Evolutionary conservation across 2,113 vertebrate genomes (phyloP).

Genomic region (Thinocorus orbignyianus): DNA sequence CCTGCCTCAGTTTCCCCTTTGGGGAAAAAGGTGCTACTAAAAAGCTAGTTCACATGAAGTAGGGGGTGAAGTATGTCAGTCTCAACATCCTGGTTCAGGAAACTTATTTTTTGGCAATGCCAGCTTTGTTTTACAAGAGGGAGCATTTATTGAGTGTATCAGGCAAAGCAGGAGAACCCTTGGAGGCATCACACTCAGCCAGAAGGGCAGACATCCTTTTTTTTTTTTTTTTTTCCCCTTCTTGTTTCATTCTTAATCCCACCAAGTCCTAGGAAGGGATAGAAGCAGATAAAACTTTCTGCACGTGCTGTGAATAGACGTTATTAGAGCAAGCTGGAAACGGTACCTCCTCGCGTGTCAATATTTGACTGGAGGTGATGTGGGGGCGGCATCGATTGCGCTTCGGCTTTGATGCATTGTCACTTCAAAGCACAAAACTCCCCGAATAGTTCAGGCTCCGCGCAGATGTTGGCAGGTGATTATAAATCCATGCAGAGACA

Average conservation of each 20-base stretch:
- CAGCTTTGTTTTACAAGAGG: background rate
- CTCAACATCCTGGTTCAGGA: background rate
- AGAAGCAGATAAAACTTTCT: background rate
- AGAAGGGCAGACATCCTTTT: background rate
- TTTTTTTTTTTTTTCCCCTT: background rate
- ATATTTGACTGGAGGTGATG: background rate
- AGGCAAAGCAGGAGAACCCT: background rate
- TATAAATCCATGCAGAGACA: background rate
- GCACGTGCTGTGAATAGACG: background rate
- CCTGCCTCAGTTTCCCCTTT: background rate
- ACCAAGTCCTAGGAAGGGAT: background rate
- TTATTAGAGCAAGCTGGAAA: background rate
- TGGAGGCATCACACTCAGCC: no score
- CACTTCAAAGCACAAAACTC: slow-evolving; percentile 23
- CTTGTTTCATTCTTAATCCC: background rate
- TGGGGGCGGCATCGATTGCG: background rate
- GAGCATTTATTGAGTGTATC: background rate
- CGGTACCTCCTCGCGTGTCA: background rate
- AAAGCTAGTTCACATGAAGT: background rate
- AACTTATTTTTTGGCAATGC: background rate
- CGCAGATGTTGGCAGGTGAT: slow-evolving; percentile 26
- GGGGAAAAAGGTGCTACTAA: background rate
- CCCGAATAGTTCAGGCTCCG: background rate
- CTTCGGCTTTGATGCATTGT: background rate
- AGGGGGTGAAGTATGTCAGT: background rate